Conservation (phyloP, 2,888 invertebrate species). For the Cloeon dipterum region DNA sequence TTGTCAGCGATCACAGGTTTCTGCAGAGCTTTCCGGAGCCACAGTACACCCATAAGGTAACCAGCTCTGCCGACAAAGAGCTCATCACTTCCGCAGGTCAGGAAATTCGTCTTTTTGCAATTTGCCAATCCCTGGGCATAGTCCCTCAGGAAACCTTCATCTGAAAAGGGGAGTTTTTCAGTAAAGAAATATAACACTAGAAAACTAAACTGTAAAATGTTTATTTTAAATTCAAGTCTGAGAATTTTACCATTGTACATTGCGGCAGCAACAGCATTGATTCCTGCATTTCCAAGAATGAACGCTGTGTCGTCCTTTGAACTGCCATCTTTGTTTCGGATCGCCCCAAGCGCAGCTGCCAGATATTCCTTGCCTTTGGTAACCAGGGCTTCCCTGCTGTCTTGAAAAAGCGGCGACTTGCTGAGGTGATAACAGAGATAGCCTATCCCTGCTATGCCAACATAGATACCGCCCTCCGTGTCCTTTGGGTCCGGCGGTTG, state of each 20-base stretch:
- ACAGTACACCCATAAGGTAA: constrained; percentile 51
- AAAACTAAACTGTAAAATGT: too few relatives aligned
- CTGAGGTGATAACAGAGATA: constrained; percentile 53
- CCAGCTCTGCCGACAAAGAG: constrained; percentile 69
- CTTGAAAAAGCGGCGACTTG: constrained; percentile 25
- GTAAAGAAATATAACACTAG: too few relatives aligned
- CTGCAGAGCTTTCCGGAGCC: constrained; percentile 36
- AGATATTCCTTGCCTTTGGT: constrained; percentile 36
- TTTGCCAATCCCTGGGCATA: constrained; percentile 20
- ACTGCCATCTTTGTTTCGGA: constrained; percentile 19
- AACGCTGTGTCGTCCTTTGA: constrained; percentile 40
- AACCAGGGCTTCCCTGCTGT: constrained; percentile 23
- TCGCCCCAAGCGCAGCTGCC: constrained; percentile 31
- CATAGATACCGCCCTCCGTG: constrained; percentile 38
- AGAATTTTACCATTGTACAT: constrained; percentile 31
- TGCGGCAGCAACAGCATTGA: constrained; percentile 45
- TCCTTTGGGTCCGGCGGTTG: constrained; percentile 15
- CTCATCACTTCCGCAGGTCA: constrained; percentile 54
- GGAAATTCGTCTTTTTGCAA: constrained; percentile 28
- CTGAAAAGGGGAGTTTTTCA: too few relatives aligned
- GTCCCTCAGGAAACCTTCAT: constrained; percentile 16
- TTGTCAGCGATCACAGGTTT: constrained; percentile 19
- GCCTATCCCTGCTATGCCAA: constrained; percentile 44
- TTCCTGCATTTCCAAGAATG: constrained; percentile 56
- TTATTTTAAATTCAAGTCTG: too few relatives aligned